Percentiles rank a stretch among this genome's conserved stretches.
Conservation (phyloP, 1,140 invertebrate genomes). For the Drosophila ambigua region DNA sequence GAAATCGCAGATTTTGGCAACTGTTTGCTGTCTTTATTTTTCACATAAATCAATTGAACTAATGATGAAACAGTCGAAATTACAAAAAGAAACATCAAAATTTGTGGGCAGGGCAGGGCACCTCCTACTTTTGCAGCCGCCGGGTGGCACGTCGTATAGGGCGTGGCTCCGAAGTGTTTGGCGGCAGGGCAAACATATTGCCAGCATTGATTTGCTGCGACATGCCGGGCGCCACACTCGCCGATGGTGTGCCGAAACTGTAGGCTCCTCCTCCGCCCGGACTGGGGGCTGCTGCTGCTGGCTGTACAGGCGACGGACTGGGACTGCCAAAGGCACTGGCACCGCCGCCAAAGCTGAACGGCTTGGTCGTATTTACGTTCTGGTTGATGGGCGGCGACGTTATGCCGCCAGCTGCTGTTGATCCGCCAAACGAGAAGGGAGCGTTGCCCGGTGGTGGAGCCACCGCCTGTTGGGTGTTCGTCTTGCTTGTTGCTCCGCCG, state of each 20-base stretch:
- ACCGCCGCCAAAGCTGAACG: slow-evolving; percentile 51
- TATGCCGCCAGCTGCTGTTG: slow-evolving; percentile 8
- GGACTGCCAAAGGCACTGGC: slow-evolving; percentile 46
- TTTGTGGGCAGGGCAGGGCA: not conserved
- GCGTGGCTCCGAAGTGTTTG: slow-evolving; percentile 41
- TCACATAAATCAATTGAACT: not conserved
- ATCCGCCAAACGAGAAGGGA: slow-evolving; percentile 49
- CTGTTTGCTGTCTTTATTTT: no score
- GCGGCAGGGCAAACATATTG: slow-evolving; percentile 46
- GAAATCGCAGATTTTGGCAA: no score
- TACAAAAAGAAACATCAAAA: not conserved
- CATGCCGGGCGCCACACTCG: slow-evolving; percentile 7
- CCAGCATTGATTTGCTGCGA: slow-evolving; percentile 55
- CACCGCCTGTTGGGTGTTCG: not conserved
- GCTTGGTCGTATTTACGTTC: slow-evolving; percentile 44
- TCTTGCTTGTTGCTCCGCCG: slow-evolving; percentile 13
- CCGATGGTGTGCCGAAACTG: slow-evolving; percentile 30
- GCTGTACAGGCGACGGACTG: slow-evolving; percentile 16
- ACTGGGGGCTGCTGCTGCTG: slow-evolving; percentile 4
- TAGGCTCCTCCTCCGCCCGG: slow-evolving; percentile 38
- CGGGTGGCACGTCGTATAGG: slow-evolving; percentile 56
- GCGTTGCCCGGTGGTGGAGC: slow-evolving; percentile 20
- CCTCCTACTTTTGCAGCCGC: slow-evolving; percentile 57
- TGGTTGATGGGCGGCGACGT: slow-evolving; percentile 33
- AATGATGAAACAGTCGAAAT: slow-evolving; percentile 6